A percentile compares a stretch with the other conserved stretches of the same genome.
Evolutionary conservation across 2,797 vertebrate species (phyloP).

Genomic region (Hemibagrus guttatus): DNA sequence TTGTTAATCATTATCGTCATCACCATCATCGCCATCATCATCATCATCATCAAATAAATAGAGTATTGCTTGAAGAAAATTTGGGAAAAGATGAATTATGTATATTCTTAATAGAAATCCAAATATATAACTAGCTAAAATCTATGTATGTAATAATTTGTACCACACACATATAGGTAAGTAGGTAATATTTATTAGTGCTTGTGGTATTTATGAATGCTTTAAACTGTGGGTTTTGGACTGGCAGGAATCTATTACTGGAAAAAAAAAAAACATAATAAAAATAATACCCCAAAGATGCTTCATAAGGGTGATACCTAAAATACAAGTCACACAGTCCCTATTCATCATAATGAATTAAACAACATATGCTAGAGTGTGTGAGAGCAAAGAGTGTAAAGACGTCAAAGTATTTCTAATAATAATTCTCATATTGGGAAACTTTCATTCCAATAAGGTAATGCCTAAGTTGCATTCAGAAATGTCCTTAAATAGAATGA

Average conservation of each 20-base stretch:
- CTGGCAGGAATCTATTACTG: not conserved
- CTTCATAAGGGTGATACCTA: not conserved
- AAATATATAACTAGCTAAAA: not conserved
- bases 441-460: not conserved
- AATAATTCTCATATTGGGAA: not conserved
- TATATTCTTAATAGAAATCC: not conserved
- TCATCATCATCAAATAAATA: not conserved
- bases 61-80: not conserved
- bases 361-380: not conserved
- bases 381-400: not conserved
- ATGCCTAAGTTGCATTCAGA: not conserved
- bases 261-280: not conserved
- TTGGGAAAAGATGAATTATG: not conserved
- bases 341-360: not conserved
- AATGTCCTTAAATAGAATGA: not conserved
- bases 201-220: not conserved
- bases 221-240: not conserved
- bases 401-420: not conserved
- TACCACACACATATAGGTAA: not conserved
- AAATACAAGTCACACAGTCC: not conserved
- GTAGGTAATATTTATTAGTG: not conserved
- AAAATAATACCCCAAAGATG: not conserved
- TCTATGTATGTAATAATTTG: not conserved
- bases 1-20: too few relatives aligned
- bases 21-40: too few relatives aligned